Conservation (phyloP, 1,140 invertebrate species). For the Trypoxylus dichotomus region DNA sequence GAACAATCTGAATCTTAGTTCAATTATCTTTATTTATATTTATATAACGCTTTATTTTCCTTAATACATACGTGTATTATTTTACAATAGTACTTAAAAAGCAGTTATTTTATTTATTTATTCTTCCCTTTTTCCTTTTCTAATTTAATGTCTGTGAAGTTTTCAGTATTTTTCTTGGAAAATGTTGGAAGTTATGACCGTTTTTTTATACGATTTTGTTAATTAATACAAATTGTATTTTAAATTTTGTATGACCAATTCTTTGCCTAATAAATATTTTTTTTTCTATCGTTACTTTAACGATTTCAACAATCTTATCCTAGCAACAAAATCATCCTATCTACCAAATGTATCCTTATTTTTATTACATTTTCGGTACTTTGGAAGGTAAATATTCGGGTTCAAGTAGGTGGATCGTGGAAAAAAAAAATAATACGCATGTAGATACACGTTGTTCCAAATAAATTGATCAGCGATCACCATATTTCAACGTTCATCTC, state of each 20-base stretch:
- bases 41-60: neutral
- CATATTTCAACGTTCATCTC: too few species aligned
- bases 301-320: too few species aligned
- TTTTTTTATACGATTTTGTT: neutral
- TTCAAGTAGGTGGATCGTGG: neutral
- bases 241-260: neutral
- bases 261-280: neutral
- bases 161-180: constrained; percentile 20
- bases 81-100: neutral
- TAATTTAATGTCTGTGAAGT: neutral
- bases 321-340: neutral
- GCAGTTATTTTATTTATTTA: neutral
- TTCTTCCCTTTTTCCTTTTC: neutral
- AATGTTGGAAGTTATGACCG: neutral
- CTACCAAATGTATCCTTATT: neutral
- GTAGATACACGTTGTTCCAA: too few species aligned
- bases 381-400: neutral
- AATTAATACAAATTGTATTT: neutral
- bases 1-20: constrained; percentile 43
- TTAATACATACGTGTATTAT: neutral
- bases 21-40: neutral
- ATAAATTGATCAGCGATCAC: too few species aligned
- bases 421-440: too few species aligned
- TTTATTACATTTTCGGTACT: neutral
- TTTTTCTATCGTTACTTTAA: neutral